Percentiles rank a stretch among this genome's conserved stretches.
Evolutionary conservation across 2,888 invertebrate species (phyloP).

Genomic region (Micoletzkya japonica): DNA sequence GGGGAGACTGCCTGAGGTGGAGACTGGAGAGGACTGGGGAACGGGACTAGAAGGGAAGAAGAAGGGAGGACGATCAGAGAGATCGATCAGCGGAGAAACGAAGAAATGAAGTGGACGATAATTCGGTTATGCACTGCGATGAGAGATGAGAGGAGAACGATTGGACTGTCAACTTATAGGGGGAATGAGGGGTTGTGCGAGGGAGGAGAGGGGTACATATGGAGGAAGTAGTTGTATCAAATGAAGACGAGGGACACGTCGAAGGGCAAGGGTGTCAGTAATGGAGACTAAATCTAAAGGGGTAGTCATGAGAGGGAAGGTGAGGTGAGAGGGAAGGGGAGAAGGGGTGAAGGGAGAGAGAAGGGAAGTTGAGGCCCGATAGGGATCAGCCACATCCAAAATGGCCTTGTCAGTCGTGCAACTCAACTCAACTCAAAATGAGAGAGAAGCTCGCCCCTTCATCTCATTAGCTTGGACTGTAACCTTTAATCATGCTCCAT

Average conservation of each 20-base stretch:
- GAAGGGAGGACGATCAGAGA: neutral
- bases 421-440: too few species aligned
- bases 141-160: too few species aligned
- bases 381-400: constrained; percentile 8
- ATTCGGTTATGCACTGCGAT: too few species aligned
- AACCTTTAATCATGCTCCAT: neutral
- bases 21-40: constrained; percentile 1
- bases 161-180: too few species aligned
- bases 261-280: constrained; percentile 14
- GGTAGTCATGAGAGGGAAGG: neutral
- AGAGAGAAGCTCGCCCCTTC: too few species aligned
- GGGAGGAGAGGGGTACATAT: neutral
- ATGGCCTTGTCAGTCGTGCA: constrained; percentile 21
- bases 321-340: neutral
- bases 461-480: too few species aligned
- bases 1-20: neutral
- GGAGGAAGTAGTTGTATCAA: neutral
- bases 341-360: neutral
- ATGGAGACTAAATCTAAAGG: constrained; percentile 19
- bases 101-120: too few species aligned
- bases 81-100: neutral
- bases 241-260: neutral
- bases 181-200: neutral
- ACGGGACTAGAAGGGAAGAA: neutral
- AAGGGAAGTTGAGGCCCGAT: neutral